These are phyloP conservation scores for Charadrius vociferus DNA, from an alignment of 2,113 vertebrate species.

Conservation along the genomic window DNA sequence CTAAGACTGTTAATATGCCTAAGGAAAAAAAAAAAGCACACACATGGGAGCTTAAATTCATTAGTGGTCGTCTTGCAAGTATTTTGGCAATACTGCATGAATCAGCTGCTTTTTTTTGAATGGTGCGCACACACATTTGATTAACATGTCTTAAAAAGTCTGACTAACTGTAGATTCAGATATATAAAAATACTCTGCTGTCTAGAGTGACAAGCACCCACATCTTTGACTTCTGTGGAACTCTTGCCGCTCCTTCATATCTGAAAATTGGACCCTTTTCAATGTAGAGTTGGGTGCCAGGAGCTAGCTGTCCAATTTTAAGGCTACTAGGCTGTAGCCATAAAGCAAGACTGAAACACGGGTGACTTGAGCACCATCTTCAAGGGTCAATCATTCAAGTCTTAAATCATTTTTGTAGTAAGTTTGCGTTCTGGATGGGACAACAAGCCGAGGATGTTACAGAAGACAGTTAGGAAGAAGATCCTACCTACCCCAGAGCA, in stretches of 20 bases:
- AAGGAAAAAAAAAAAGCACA: neutral
- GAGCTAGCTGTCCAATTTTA: neutral
- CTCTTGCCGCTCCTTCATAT: neutral
- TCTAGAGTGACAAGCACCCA: neutral
- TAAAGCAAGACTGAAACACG: neutral
- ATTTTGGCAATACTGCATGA: neutral
- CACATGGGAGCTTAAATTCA: neutral
- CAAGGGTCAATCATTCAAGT: neutral
- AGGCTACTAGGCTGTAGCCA: neutral
- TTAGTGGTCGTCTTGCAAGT: neutral
- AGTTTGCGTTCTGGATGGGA: neutral
- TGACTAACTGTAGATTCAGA: neutral
- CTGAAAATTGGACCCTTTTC: neutral
- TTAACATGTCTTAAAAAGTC: neutral
- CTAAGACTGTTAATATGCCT: neutral
- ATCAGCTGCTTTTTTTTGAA: neutral
- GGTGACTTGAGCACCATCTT: neutral
- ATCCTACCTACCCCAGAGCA: neutral
- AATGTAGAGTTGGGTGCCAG: neutral
- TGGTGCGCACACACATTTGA: neutral
- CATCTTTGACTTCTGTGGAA: neutral
- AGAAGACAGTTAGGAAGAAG: neutral
- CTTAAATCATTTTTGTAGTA: neutral
- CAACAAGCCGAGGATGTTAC: neutral
- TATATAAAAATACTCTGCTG: neutral